Conservation (phyloP, 2,113 vertebrate genomes). For the Nothocercus nigrocapillus region DNA sequence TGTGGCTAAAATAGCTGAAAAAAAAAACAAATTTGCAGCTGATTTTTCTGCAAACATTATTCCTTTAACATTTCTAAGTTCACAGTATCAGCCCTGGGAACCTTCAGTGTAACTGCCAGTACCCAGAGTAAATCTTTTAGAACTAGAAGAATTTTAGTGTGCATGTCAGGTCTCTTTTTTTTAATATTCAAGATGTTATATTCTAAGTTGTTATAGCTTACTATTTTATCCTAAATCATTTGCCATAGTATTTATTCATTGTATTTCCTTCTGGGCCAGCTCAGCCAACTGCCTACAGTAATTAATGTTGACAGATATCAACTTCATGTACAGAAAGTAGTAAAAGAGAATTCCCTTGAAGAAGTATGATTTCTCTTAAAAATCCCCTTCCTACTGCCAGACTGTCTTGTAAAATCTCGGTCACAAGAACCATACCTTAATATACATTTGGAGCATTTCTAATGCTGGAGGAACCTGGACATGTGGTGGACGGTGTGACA, state of each 20-base stretch:
- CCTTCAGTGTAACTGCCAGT: background rate
- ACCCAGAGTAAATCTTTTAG: background rate
- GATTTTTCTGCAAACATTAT: background rate
- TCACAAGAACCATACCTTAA: background rate
- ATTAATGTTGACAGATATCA: conserved; percentile 12
- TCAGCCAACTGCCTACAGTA: background rate
- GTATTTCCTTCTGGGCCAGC: background rate
- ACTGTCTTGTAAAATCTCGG: background rate
- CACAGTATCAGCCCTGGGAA: background rate
- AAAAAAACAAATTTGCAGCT: background rate
- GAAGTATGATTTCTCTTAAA: background rate
- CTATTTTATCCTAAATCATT: background rate
- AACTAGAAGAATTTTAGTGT: background rate
- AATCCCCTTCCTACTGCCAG: background rate
- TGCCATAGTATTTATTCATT: background rate
- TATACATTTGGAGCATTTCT: background rate
- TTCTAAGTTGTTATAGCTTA: background rate
- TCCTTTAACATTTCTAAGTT: background rate
- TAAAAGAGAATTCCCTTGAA: background rate
- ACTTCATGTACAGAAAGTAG: background rate
- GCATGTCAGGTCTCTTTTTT: background rate
- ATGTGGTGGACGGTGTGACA: background rate
- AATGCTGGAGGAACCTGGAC: background rate
- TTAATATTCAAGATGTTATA: background rate
- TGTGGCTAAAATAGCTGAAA: background rate